phyloP scores from a whole-genome alignment of 2,113 vertebrate species.

The human (Homo sapiens) region DNA sequence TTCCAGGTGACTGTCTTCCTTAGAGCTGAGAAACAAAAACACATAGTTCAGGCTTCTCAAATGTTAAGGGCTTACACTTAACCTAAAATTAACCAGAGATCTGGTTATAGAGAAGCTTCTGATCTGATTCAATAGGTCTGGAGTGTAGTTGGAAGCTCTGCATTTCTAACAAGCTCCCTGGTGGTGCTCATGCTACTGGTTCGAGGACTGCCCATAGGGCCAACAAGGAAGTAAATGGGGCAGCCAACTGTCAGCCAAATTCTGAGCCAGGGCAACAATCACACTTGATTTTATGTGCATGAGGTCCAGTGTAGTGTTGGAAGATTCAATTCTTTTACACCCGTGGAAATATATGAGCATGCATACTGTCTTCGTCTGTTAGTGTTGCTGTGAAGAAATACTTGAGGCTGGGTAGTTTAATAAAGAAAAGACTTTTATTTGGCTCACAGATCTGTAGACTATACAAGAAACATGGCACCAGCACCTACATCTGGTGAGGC shows the following conservation, averaged over 20 bases:
- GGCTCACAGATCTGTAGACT: background rate
- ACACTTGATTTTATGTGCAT: background rate
- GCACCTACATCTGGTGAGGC: background rate
- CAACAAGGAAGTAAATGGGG: background rate
- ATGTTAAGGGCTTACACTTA: background rate
- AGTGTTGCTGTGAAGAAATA: background rate
- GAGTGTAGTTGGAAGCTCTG: background rate
- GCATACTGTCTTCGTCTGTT: background rate
- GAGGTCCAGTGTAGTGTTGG: background rate
- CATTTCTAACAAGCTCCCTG: background rate
- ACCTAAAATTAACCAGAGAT: background rate
- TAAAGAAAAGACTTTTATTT: background rate
- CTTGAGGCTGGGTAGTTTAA: background rate
- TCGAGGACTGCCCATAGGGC: background rate
- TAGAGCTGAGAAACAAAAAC: constrained; percentile 9
- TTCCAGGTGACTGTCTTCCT: background rate
- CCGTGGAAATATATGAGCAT: background rate
- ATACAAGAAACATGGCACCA: background rate
- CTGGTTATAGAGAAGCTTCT: background rate
- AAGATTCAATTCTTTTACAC: background rate
- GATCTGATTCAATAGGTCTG: background rate
- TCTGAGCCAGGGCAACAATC: background rate
- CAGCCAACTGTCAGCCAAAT: background rate
- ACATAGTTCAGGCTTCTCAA: background rate
- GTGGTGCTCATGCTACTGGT: background rate